Evolutionary conservation across 2,888 invertebrate genomes (phyloP).

Genomic region (Andrena fulva): DNA sequence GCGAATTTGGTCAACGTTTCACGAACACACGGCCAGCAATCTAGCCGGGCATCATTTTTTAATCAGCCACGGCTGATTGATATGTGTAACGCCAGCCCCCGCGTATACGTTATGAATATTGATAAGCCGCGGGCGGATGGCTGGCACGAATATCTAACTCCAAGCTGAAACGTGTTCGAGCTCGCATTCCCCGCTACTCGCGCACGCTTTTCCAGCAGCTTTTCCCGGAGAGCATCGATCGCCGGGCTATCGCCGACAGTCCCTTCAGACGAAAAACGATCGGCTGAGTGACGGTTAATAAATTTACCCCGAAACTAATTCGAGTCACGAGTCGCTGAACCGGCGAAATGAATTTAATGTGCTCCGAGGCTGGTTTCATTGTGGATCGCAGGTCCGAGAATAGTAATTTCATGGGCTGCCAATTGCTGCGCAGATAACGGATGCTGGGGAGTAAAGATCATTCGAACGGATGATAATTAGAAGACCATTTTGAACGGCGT

Average conservation of each 20-base stretch:
- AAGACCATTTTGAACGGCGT: too few relatives aligned
- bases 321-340: slow-evolving; percentile 38
- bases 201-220: slow-evolving; percentile 25
- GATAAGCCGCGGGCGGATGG: slow-evolving; percentile 52
- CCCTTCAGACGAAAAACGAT: slow-evolving; percentile 10
- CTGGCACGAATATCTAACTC: slow-evolving; percentile 56
- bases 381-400: background rate
- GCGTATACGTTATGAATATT: slow-evolving; percentile 68
- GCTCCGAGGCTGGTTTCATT: background rate
- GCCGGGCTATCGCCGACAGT: background rate
- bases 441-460: too few relatives aligned
- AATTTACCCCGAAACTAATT: slow-evolving; percentile 41
- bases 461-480: too few relatives aligned
- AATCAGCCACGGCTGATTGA: slow-evolving; percentile 55
- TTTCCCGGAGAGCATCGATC: slow-evolving; percentile 23
- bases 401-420: too few relatives aligned
- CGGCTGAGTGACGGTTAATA: slow-evolving; percentile 25
- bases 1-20: slow-evolving; percentile 40
- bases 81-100: slow-evolving; percentile 58
- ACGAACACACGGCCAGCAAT: slow-evolving; percentile 40
- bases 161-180: slow-evolving; percentile 20
- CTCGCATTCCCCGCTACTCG: slow-evolving; percentile 35
- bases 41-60: slow-evolving; percentile 50
- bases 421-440: too few relatives aligned
- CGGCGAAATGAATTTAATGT: slow-evolving; percentile 41